Conservation (phyloP, 1,140 invertebrate genomes). For the Aphis craccivora region DNA sequence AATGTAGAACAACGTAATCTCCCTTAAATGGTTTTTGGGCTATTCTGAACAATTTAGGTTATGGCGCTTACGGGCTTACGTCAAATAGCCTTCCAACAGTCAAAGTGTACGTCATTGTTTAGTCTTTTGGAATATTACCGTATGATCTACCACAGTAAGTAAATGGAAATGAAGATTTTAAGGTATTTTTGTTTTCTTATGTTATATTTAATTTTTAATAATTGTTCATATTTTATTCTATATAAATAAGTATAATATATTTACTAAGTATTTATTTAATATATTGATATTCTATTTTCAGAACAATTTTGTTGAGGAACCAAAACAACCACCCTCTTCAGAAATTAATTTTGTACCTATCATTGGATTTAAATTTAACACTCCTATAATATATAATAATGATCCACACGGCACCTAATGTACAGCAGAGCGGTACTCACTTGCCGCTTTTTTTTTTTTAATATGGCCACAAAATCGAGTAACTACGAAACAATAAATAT, state of each 20-base stretch:
- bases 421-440: too few relatives aligned
- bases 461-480: too few relatives aligned
- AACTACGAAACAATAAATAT: too few relatives aligned
- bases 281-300: slow-evolving; percentile 18
- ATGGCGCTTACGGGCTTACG: slow-evolving; percentile 8
- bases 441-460: too few relatives aligned
- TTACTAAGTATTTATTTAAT: too few relatives aligned
- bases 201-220: not conserved
- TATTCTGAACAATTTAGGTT: not conserved
- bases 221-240: not conserved
- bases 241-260: not conserved
- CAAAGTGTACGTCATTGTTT: too few relatives aligned
- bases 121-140: slow-evolving; percentile 45
- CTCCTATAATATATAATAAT: too few relatives aligned
- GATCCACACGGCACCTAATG: too few relatives aligned
- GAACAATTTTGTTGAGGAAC: slow-evolving; percentile 39
- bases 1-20: not conserved
- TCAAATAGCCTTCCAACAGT: not conserved
- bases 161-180: slow-evolving; percentile 34
- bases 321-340: not conserved
- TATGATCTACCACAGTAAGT: slow-evolving; percentile 48
- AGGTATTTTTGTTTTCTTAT: slow-evolving; percentile 15
- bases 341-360: slow-evolving; percentile 50
- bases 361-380: too few relatives aligned
- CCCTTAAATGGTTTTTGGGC: not conserved